phyloP scores from a whole-genome alignment of 2,113 vertebrate species.

The Bujurquina vittata region DNA sequence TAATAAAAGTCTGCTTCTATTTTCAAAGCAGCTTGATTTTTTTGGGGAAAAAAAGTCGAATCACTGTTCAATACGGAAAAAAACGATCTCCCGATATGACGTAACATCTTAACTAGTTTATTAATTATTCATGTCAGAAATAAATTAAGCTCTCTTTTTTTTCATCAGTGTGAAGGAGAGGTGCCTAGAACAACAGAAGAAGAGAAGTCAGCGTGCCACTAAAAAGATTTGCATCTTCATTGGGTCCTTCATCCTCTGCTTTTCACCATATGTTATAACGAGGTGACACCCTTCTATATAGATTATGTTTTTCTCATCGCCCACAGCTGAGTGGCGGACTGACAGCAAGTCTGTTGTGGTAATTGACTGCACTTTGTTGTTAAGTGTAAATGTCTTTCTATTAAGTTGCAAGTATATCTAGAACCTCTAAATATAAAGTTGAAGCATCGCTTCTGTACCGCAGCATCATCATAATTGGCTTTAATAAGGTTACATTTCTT shows the following conservation, averaged over 20 bases:
- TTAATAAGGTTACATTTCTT: neutral
- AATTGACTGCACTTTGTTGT: neutral
- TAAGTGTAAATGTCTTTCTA: neutral
- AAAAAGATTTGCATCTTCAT: constrained; percentile 87
- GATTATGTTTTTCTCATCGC: neutral
- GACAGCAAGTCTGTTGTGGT: neutral
- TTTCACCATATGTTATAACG: constrained; percentile 84
- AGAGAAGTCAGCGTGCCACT: constrained; percentile 76
- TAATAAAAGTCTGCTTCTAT: too few relatives aligned
- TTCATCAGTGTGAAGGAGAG: constrained; percentile 83
- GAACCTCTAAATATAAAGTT: neutral
- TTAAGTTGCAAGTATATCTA: neutral
- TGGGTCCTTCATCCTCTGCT: constrained; percentile 84
- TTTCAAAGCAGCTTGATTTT: neutral
- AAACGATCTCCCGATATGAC: neutral
- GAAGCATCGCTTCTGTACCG: neutral
- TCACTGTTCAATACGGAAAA: neutral
- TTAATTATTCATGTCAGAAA: neutral
- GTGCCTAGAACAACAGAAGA: constrained; percentile 83
- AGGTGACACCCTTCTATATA: constrained; percentile 63
- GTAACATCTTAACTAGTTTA: neutral
- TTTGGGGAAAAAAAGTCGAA: neutral
- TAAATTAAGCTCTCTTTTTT: neutral
- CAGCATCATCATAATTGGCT: neutral
- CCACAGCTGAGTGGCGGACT: neutral